A percentile compares a stretch with the other conserved stretches of the same genome.
phyloP scores from a whole-genome alignment of 2,888 invertebrate genomes.

The Tanytarsus gracilentus region DNA sequence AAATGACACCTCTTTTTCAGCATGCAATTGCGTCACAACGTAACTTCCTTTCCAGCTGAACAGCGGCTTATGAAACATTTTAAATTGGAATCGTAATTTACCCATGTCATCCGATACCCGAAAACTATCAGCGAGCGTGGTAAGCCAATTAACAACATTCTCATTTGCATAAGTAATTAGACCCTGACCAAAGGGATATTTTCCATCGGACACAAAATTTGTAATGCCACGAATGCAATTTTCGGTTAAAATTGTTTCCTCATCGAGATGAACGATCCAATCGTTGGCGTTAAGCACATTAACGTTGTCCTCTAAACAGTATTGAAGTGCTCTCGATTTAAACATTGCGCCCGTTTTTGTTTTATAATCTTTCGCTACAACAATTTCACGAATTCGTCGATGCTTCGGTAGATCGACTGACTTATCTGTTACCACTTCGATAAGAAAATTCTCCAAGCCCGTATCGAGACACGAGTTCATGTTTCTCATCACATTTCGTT shows the following conservation, averaged over 20 bases:
- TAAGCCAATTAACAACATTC: constrained; percentile 92
- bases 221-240: constrained; percentile 83
- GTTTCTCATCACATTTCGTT: constrained; percentile 75
- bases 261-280: constrained; percentile 97
- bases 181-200: constrained; percentile 92
- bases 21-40: constrained; percentile 89
- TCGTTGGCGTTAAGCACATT: constrained; percentile 78
- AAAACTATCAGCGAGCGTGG: constrained; percentile 90
- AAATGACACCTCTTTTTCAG: constrained; percentile 87
- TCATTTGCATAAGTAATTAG: constrained; percentile 94
- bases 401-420: constrained; percentile 66
- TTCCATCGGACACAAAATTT: constrained; percentile 90
- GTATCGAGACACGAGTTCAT: constrained; percentile 80
- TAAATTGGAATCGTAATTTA: constrained; percentile 84
- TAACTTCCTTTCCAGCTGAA: constrained; percentile 98
- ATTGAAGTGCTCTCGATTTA: constrained; percentile 90
- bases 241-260: constrained; percentile 89
- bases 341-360: constrained; percentile 88
- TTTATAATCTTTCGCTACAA: constrained; percentile 77
- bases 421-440: constrained; percentile 94
- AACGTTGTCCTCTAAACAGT: constrained; percentile 84
- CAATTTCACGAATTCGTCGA: constrained; percentile 73
- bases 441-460: constrained; percentile 88
- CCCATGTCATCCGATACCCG: constrained; percentile 98
- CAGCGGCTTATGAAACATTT: constrained; percentile 85